Conservation (phyloP, 2,888 invertebrate species). For the Drosophila birchii region DNA sequence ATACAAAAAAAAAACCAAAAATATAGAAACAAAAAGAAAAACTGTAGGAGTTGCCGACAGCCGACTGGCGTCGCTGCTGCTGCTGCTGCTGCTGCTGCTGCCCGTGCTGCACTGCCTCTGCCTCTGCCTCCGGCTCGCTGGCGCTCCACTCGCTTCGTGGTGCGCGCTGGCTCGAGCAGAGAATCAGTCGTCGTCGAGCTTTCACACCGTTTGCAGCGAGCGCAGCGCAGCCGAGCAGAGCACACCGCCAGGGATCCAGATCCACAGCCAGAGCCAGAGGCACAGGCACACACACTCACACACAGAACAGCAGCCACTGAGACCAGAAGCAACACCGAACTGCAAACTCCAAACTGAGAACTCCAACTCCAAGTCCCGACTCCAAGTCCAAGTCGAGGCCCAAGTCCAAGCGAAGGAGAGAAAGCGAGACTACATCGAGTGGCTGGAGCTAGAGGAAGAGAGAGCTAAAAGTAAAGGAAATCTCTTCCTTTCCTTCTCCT, state of each 20-base stretch:
- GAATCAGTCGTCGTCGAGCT: constrained; percentile 85
- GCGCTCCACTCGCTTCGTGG: constrained; percentile 62
- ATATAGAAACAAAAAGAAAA: constrained; percentile 19
- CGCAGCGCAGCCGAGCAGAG: constrained; percentile 58
- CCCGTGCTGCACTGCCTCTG: constrained; percentile 34
- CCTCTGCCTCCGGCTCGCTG: constrained; percentile 15
- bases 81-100: constrained; percentile 15
- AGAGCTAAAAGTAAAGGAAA: constrained; percentile 36
- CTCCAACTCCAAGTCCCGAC: background rate
- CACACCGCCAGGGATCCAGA: constrained; percentile 43
- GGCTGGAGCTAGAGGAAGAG: constrained; percentile 7
- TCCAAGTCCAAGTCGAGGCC: constrained; percentile 6
- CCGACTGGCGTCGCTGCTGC: constrained; percentile 46
- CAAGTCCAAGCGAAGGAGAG: constrained; percentile 7
- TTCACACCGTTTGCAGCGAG: constrained; percentile 83
- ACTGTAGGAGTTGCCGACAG: constrained; percentile 63
- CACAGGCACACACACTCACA: background rate
- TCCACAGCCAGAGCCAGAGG: constrained; percentile 24
- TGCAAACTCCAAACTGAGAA: background rate
- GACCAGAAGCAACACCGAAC: background rate
- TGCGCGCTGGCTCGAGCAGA: constrained; percentile 66
- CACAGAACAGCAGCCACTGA: background rate
- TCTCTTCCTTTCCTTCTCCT: constrained; percentile 11
- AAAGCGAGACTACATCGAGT: constrained; percentile 3
- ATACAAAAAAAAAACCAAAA: background rate